Conservation (phyloP, 2,888 invertebrate species). For the Mimachlamys varia region DNA sequence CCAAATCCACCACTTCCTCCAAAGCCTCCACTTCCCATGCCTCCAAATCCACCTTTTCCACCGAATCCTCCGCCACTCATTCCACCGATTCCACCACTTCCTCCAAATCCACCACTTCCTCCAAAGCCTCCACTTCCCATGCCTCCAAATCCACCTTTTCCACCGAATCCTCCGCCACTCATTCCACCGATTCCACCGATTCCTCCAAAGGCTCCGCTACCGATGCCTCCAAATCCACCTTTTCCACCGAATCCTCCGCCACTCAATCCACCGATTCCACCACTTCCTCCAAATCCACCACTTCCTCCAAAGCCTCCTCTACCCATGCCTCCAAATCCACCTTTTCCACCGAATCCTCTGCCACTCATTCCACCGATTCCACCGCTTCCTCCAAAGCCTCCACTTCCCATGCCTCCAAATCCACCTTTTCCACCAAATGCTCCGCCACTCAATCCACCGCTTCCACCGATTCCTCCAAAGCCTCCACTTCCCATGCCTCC, state of each 20-base stretch:
- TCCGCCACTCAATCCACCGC: background rate
- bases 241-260: background rate
- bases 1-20: background rate
- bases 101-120: background rate
- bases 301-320: background rate
- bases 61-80: background rate
- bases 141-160: background rate
- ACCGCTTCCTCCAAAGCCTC: background rate
- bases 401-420: background rate
- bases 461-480: background rate
- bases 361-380: conserved; percentile 3
- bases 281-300: background rate
- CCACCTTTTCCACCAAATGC: background rate
- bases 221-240: background rate
- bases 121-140: background rate
- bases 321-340: background rate
- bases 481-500: background rate
- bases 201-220: background rate
- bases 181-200: background rate
- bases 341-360: background rate
- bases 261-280: background rate
- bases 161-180: background rate
- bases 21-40: background rate
- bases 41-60: background rate
- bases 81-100: background rate